Conservation (phyloP, 1,140 invertebrate genomes). For the Gyrodactylus bullatarudis region DNA sequence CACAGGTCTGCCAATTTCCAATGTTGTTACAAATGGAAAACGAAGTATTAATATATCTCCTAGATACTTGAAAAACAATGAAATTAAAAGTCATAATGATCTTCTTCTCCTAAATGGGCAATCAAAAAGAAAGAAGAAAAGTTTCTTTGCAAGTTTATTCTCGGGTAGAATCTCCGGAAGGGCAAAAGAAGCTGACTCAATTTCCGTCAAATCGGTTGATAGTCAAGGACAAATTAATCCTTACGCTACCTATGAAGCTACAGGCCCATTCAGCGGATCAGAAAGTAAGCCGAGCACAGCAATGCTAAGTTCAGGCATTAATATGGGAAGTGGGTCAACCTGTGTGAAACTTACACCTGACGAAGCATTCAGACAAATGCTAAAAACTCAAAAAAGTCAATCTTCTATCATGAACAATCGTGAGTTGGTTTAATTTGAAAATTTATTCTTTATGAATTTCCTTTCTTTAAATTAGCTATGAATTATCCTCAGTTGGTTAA, state of each 20-base stretch:
- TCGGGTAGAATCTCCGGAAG: background rate
- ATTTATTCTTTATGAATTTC: background rate
- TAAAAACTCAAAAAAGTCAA: background rate
- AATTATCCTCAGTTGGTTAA: background rate
- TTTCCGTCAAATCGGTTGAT: background rate
- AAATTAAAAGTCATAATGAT: background rate
- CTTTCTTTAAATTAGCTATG: background rate
- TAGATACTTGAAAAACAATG: background rate
- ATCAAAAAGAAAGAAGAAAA: background rate
- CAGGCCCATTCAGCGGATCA: background rate
- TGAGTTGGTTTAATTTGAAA: background rate
- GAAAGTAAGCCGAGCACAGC: background rate
- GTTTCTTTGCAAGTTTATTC: no score
- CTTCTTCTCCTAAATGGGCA: no score
- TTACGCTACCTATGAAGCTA: background rate
- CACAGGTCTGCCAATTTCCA: background rate
- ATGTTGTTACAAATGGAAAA: background rate
- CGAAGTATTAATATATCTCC: background rate
- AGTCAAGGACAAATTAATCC: background rate
- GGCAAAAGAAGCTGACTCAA: background rate
- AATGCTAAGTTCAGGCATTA: background rate
- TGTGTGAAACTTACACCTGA: background rate
- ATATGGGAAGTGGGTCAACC: background rate
- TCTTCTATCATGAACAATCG: background rate
- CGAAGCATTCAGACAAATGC: background rate